Evolutionary conservation across 2,888 invertebrate species (phyloP).

Genomic region (Mactromeris polynyma): DNA sequence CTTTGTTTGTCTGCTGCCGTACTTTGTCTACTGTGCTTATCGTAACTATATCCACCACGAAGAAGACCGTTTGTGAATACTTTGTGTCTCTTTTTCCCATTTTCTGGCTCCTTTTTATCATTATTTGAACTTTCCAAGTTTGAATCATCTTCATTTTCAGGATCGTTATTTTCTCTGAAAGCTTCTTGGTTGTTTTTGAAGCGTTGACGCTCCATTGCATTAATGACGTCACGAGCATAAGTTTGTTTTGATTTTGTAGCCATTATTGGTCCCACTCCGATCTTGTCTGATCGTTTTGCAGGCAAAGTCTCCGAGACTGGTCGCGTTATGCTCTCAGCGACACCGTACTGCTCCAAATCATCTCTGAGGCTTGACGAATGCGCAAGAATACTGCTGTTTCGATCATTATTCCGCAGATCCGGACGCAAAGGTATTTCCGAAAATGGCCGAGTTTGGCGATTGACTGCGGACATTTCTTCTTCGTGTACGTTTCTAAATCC

Average conservation of each 20-base stretch:
- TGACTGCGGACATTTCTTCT: background rate
- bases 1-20: background rate
- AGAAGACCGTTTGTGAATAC: conserved; percentile 60
- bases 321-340: conserved; percentile 20
- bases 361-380: conserved; percentile 38
- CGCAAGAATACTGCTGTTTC: conserved; percentile 38
- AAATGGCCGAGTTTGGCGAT: conserved; percentile 46
- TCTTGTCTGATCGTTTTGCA: conserved; percentile 54
- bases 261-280: conserved; percentile 63
- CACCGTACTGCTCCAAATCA: conserved; percentile 8
- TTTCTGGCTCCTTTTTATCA: conserved; percentile 23
- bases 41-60: conserved; percentile 64
- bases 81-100: conserved; percentile 54
- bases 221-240: conserved; percentile 66
- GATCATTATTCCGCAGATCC: conserved; percentile 15
- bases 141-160: conserved; percentile 3
- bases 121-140: background rate
- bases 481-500: conserved; percentile 43
- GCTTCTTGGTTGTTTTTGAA: conserved; percentile 48
- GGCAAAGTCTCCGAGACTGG: conserved; percentile 61
- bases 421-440: conserved; percentile 66
- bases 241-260: conserved; percentile 61
- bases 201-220: conserved; percentile 52
- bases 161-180: conserved; percentile 23
- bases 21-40: conserved; percentile 63